phyloP scores from a whole-genome alignment of 2,797 vertebrate species.

The Chiroxiphia lanceolata region DNA sequence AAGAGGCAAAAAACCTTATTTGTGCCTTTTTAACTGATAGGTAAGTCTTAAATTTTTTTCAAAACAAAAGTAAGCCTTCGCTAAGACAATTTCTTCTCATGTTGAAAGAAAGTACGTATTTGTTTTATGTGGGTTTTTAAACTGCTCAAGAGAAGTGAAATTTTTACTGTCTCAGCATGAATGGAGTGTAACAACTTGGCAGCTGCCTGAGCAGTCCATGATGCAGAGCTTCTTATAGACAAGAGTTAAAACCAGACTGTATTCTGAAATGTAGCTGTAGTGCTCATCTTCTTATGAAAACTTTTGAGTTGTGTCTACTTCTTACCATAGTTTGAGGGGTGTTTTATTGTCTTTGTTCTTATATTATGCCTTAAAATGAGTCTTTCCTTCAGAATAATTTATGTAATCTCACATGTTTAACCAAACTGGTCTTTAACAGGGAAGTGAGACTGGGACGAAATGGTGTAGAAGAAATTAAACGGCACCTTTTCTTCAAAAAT shows the following conservation, averaged over 20 bases:
- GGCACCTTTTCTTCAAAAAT: conserved; percentile 97
- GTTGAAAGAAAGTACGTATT: neutral
- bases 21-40: conserved; percentile 97
- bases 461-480: conserved; percentile 96
- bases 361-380: neutral
- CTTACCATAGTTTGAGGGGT: neutral
- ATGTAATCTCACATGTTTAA: neutral
- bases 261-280: neutral
- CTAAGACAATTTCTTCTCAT: neutral
- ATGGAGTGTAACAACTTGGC: neutral
- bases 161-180: neutral
- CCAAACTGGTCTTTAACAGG: conserved; percentile 71
- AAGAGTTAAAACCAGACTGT: neutral
- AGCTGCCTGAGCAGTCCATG: neutral
- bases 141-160: neutral
- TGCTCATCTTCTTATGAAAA: neutral
- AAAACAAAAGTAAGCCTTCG: neutral
- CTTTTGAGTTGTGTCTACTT: neutral
- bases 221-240: neutral
- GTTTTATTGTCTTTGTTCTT: neutral
- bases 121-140: neutral
- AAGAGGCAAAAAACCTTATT: conserved; percentile 97
- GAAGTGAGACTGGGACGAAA: conserved; percentile 95
- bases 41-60: conserved; percentile 71
- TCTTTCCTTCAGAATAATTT: neutral